These are phyloP conservation scores for Drosophila ochracea DNA, from an alignment of 2,888 invertebrate genomes.

Conservation along the genomic window DNA sequence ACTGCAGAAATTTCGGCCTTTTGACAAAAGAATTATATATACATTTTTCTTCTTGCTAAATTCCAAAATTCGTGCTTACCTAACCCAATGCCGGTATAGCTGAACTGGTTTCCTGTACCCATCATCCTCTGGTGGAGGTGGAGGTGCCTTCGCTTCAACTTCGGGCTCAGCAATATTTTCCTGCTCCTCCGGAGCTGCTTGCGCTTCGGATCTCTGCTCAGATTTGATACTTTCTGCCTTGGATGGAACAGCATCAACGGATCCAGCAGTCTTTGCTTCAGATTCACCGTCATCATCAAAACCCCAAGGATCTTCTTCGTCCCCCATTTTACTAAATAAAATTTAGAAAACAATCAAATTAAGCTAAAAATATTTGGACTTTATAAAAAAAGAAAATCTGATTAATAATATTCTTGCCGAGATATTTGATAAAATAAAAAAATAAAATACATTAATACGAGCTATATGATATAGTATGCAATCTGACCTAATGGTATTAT, in stretches of 20 bases:
- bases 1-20: slow-evolving; percentile 92
- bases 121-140: slow-evolving; percentile 86
- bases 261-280: slow-evolving; percentile 54
- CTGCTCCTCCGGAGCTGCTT: slow-evolving; percentile 39
- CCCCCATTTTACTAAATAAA: slow-evolving; percentile 78
- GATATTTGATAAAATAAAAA: neutral
- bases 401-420: neutral
- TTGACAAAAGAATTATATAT: neutral
- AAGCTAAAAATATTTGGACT: neutral
- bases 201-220: slow-evolving; percentile 52
- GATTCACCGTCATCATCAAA: slow-evolving; percentile 85
- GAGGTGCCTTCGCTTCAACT: slow-evolving; percentile 86
- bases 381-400: neutral
- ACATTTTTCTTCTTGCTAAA: neutral
- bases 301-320: slow-evolving; percentile 87
- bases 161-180: slow-evolving; percentile 83
- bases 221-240: slow-evolving; percentile 84
- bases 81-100: slow-evolving; percentile 92
- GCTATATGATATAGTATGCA: neutral
- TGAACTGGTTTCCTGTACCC: slow-evolving; percentile 89
- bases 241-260: slow-evolving; percentile 64
- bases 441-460: neutral
- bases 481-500: neutral
- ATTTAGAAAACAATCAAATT: neutral
- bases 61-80: slow-evolving; percentile 85